These are phyloP conservation scores for Microchrysa polita DNA, from an alignment of 2,888 invertebrate species.

Conservation along the genomic window DNA sequence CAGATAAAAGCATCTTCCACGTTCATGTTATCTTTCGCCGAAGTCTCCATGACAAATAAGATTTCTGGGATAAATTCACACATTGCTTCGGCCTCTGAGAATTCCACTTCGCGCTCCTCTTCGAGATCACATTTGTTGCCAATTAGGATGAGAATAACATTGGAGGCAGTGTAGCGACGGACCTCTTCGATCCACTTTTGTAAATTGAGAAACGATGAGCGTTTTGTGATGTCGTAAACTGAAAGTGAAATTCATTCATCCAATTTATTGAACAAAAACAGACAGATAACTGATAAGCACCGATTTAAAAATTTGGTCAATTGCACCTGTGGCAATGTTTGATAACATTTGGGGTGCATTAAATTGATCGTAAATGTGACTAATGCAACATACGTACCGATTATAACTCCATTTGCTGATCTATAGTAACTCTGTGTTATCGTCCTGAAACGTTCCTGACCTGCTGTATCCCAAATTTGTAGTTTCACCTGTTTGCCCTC, in stretches of 20 bases:
- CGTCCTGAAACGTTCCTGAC: slow-evolving; percentile 94
- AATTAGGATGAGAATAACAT: slow-evolving; percentile 88
- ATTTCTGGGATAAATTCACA: slow-evolving; percentile 88
- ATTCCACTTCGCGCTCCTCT: slow-evolving; percentile 82
- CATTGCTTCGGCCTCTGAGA: slow-evolving; percentile 86
- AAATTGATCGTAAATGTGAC: not conserved
- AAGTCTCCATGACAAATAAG: slow-evolving; percentile 86
- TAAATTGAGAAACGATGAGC: slow-evolving; percentile 88
- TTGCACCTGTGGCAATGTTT: too few species aligned
- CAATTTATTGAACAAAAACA: too few species aligned
- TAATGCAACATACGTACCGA: slow-evolving; percentile 68
- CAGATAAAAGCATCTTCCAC: slow-evolving; percentile 88
- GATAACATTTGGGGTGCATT: too few species aligned
- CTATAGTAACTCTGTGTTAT: slow-evolving; percentile 98
- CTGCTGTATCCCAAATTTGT: slow-evolving; percentile 98
- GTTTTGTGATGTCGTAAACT: slow-evolving; percentile 96
- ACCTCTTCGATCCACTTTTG: slow-evolving; percentile 98
- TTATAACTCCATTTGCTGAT: slow-evolving; percentile 95
- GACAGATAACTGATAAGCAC: too few species aligned
- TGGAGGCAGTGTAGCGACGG: slow-evolving; percentile 90
- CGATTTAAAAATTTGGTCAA: too few species aligned
- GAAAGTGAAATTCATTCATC: slow-evolving; percentile 55
- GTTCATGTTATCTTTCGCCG: slow-evolving; percentile 91
- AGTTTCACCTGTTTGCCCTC: slow-evolving; percentile 90
- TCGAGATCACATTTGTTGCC: slow-evolving; percentile 93